A percentile compares a stretch with the other conserved stretches of the same genome.
phyloP scores from a whole-genome alignment of 2,888 invertebrate genomes.

The Apoda limacodes region DNA sequence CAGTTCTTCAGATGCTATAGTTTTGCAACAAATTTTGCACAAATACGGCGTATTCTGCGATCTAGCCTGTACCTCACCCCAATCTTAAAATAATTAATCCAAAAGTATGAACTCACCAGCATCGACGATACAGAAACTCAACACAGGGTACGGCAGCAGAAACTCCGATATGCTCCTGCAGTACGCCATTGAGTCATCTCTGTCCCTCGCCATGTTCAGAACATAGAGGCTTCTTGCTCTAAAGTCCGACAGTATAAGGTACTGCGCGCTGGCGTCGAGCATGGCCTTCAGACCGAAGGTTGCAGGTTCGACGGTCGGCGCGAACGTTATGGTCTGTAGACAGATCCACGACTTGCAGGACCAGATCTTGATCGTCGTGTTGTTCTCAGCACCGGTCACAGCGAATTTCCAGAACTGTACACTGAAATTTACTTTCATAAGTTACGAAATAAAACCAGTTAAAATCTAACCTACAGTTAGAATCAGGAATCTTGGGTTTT shows the following conservation, averaged over 20 bases:
- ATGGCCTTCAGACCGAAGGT: slow-evolving; percentile 76
- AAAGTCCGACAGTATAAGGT: slow-evolving; percentile 89
- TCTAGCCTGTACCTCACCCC: too few relatives aligned
- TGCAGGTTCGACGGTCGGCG: slow-evolving; percentile 43
- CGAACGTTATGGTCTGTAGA: slow-evolving; percentile 85
- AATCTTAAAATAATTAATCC: too few relatives aligned
- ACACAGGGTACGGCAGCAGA: slow-evolving; percentile 85
- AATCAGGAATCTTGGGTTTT: background rate
- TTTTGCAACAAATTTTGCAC: too few relatives aligned
- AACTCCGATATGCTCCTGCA: slow-evolving; percentile 87
- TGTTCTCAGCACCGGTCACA: slow-evolving; percentile 90
- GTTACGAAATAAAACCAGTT: background rate
- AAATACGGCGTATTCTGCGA: too few relatives aligned
- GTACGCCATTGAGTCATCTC: slow-evolving; percentile 69
- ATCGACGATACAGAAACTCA: slow-evolving; percentile 90
- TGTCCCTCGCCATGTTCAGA: slow-evolving; percentile 71
- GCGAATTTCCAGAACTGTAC: slow-evolving; percentile 94
- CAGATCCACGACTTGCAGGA: slow-evolving; percentile 96
- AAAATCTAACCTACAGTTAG: too few relatives aligned
- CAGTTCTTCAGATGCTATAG: too few relatives aligned
- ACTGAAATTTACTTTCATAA: slow-evolving; percentile 22
- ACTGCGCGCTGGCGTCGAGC: slow-evolving; percentile 87
- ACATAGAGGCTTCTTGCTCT: slow-evolving; percentile 87
- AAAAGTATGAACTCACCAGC: too few relatives aligned
- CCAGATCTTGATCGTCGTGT: slow-evolving; percentile 93